phyloP scores from a whole-genome alignment of 1,140 invertebrate genomes.

The Macrosteles quadrilineatus region DNA sequence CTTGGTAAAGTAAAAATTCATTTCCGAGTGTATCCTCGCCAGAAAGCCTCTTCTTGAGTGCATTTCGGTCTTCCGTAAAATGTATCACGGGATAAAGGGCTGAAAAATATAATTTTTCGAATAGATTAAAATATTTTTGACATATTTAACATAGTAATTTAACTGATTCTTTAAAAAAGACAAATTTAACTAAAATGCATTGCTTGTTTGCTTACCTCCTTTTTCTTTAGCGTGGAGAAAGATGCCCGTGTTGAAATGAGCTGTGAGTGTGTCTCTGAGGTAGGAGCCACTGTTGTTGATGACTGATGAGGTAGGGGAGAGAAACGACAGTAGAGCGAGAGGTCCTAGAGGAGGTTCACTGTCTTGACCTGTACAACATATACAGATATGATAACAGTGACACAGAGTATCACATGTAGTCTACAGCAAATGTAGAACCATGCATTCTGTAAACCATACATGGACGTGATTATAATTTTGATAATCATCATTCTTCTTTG shows the following conservation, averaged over 20 bases:
- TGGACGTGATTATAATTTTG: too few species aligned
- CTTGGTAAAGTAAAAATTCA: conserved; percentile 45
- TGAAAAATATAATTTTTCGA: conserved; percentile 38
- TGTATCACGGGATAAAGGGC: conserved; percentile 47
- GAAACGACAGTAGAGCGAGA: conserved; percentile 41
- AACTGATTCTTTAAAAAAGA: too few species aligned
- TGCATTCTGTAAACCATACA: too few species aligned
- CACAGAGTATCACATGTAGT: too few species aligned
- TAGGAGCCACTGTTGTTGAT: conserved; percentile 3
- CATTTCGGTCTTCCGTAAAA: conserved; percentile 39
- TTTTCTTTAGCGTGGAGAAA: conserved; percentile 47
- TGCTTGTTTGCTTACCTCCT: too few species aligned
- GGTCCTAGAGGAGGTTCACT: conserved; percentile 38
- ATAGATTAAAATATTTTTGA: too few species aligned
- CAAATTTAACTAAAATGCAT: too few species aligned
- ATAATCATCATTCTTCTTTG: too few species aligned
- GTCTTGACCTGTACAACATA: conserved; percentile 32
- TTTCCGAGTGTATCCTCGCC: conserved; percentile 42
- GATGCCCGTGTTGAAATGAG: conserved; percentile 42
- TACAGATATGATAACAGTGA: too few species aligned
- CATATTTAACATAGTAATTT: too few species aligned
- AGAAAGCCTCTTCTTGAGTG: conserved; percentile 39
- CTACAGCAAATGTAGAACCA: too few species aligned
- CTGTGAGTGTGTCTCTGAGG: conserved; percentile 36
- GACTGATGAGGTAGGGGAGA: conserved; percentile 31